These are phyloP conservation scores for Diplosoma virens DNA, from an alignment of 23 tunicate genomes.

Conservation along the genomic window DNA sequence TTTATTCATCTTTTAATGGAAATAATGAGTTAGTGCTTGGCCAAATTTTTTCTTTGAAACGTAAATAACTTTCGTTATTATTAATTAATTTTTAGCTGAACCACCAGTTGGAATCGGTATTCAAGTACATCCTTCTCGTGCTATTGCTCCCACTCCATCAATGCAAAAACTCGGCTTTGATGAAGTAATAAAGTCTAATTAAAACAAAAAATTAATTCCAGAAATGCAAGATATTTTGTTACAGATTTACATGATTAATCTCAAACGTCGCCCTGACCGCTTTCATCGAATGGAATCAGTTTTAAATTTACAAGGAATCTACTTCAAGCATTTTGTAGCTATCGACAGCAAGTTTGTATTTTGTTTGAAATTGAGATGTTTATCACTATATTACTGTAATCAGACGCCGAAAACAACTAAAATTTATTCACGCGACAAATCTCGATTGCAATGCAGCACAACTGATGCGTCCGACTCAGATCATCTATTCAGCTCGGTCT, in stretches of 20 bases:
- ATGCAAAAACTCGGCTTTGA: constrained; percentile 58
- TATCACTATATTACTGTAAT: too few species aligned
- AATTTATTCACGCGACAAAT: too few species aligned
- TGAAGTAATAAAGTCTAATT: constrained; percentile 45
- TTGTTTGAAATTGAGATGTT: background rate
- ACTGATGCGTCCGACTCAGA: too few species aligned
- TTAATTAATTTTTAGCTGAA: constrained; percentile 52
- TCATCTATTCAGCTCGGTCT: too few species aligned
- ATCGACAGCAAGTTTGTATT: constrained; percentile 68
- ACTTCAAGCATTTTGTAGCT: constrained; percentile 70
- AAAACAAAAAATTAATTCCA: too few species aligned
- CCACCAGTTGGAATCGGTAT: constrained; percentile 92
- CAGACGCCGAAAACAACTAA: too few species aligned
- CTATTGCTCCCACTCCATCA: background rate
- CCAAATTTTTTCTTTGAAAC: background rate
- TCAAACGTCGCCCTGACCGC: constrained; percentile 77
- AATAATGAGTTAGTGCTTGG: constrained; percentile 64
- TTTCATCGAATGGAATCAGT: constrained; percentile 64
- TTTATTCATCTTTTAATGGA: constrained; percentile 80
- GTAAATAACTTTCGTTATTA: background rate
- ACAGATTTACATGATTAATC: constrained; percentile 84
- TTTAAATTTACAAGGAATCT: constrained; percentile 66
- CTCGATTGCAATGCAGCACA: too few species aligned
- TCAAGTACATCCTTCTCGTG: constrained; percentile 28
- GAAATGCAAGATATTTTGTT: too few species aligned